A percentile compares a stretch with the other conserved stretches of the same genome.
These are phyloP conservation scores for Zootoca vivipara DNA, from an alignment of 2,113 vertebrate species.

Conservation along the genomic window DNA sequence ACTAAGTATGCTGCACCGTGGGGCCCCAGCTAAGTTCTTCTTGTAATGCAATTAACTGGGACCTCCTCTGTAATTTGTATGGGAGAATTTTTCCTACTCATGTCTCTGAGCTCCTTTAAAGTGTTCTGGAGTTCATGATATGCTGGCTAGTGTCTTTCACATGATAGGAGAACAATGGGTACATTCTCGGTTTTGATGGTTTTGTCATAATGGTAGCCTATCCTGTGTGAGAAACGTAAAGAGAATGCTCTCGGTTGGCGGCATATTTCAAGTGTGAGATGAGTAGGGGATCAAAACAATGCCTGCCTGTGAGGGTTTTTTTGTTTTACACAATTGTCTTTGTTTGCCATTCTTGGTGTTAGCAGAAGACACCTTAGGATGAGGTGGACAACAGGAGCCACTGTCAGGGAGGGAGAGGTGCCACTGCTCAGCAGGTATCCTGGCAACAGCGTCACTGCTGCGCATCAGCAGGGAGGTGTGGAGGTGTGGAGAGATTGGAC, in stretches of 20 bases:
- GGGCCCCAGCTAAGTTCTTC: no score
- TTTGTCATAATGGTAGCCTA: neutral
- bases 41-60: neutral
- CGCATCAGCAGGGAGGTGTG: no score
- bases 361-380: neutral
- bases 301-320: neutral
- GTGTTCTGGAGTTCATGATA: neutral
- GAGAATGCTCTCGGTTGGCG: neutral
- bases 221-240: neutral
- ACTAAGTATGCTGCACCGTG: neutral
- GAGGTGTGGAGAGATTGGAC: no score
- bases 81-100: neutral
- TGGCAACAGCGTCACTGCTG: no score
- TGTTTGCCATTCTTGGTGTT: neutral
- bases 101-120: neutral
- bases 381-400: no score
- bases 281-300: neutral
- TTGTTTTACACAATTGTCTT: neutral
- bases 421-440: no score
- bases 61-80: neutral
- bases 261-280: neutral
- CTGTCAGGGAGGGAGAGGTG: no score
- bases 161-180: neutral
- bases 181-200: neutral
- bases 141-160: neutral